Evolutionary conservation across 2,113 vertebrate species (phyloP).

Genomic region (Callopanchax toddi): DNA sequence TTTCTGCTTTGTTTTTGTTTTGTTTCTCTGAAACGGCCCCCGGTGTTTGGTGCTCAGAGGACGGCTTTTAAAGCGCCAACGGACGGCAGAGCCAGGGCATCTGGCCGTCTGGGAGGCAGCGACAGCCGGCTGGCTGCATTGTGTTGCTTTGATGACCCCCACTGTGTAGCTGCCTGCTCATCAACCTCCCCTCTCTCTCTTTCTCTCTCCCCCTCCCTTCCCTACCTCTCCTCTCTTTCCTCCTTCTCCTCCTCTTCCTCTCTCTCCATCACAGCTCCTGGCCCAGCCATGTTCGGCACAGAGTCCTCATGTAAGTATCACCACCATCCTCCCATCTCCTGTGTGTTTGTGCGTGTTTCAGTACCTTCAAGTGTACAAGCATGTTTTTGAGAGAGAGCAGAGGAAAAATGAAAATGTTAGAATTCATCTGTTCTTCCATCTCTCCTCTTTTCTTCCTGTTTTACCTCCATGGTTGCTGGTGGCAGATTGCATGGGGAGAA

Average conservation of each 20-base stretch:
- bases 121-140: constrained; percentile 83
- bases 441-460: constrained; percentile 47
- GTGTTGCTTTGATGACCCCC: constrained; percentile 93
- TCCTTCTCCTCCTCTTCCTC: constrained; percentile 72
- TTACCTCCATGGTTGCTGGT: constrained; percentile 67
- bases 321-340: constrained; percentile 47
- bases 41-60: constrained; percentile 44
- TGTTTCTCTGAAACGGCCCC: constrained; percentile 5
- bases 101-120: constrained; percentile 85
- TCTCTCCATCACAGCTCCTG: constrained; percentile 86
- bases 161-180: constrained; percentile 91
- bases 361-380: constrained; percentile 1
- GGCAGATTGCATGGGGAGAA: constrained; percentile 59
- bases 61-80: constrained; percentile 63
- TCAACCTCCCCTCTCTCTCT: constrained; percentile 72
- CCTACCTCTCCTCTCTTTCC: constrained; percentile 49
- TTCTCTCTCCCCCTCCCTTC: constrained; percentile 24
- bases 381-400: constrained; percentile 5
- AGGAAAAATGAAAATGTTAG: constrained; percentile 4
- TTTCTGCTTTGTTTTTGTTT: constrained; percentile 21
- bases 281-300: constrained; percentile 98
- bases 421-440: constrained; percentile 49
- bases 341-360: constrained; percentile 34
- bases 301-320: constrained; percentile 98
- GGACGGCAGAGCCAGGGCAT: constrained; percentile 77